Percentiles rank a stretch among this genome's conserved stretches.
These are phyloP conservation scores for Eunapius fragilis DNA, from an alignment of 37 sponge, comb jelly and placozoan genomes.

Conservation along the genomic window DNA sequence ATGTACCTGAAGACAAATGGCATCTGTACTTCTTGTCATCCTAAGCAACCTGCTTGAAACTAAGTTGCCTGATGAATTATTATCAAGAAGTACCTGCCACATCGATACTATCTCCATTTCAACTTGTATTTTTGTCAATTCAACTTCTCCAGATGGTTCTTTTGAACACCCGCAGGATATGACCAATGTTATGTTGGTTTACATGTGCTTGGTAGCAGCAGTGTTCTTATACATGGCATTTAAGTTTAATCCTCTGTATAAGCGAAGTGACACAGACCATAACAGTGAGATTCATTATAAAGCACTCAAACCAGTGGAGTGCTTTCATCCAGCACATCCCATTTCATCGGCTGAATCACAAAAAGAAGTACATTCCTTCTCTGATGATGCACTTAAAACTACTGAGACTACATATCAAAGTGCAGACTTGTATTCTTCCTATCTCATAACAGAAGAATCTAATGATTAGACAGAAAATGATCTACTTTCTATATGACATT, in stretches of 20 bases:
- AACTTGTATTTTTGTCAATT: background rate
- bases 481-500: too few relatives aligned
- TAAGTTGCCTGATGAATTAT: slow-evolving; percentile 1
- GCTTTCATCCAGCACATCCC: background rate
- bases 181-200: background rate
- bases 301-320: background rate
- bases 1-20: background rate
- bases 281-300: background rate
- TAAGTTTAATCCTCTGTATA: background rate
- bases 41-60: background rate
- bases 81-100: slow-evolving; percentile 10
- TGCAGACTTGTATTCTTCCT: background rate
- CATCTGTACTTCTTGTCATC: background rate
- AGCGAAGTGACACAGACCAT: background rate
- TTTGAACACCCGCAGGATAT: background rate
- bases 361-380: background rate
- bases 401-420: background rate
- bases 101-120: background rate
- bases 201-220: background rate
- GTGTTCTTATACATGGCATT: background rate
- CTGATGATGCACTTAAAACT: background rate
- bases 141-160: background rate
- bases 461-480: background rate
- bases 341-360: background rate
- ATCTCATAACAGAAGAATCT: background rate